Evolutionary conservation across 2,113 vertebrate species (phyloP), one percentile per base, ranked within the genome.

Genomic region (Toxotes chatareus): DNA sequence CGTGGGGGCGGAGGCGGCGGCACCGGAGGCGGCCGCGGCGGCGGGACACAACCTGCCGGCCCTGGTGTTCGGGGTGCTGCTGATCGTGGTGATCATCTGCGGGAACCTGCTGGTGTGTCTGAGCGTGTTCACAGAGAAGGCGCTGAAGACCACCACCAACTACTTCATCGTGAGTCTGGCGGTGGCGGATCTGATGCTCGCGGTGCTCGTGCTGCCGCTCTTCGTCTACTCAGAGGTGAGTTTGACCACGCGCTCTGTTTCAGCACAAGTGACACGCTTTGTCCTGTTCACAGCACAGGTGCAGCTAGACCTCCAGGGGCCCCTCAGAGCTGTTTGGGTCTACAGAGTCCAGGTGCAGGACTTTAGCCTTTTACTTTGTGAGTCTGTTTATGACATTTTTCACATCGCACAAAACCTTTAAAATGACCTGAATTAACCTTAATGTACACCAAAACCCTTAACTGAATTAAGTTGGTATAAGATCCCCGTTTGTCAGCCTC

Each of bases 81-180:
- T 99, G 73, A 98, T 97, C 82, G 90, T 96, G 17, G 79, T 95
- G 60, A 97, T 97, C 82, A 95, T 96, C 79, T 95, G 96, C 36
- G 98, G 98, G 79, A 98, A 99, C 90, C 81, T 97, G 88, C 95
- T 99, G 4, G 97, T 99, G 86, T 98, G 98, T 73, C 80, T 96
- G 59, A 98, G 98, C 84, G 97, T 99, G 76, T 95, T 96, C 88
- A 96, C 94, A 3, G 98, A 98, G 94, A 97, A 96, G 82, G 95
- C 97, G 42, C 93, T 99, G 84, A 97, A 97, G 93, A 99, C 98
- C 79, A 98, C 98, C 79, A 98, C 98, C 89, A 99, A 99, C 96
- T 97, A 96, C 94, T 99, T 99, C 95, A 96, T 99, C 81, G 95
- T 98, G 88, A 99, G 98, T 79, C 94, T 99, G 70, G 97, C 98